Base-by-base conservation (phyloP, 2,797 vertebrate species). In the Scleropages formosus region DNA sequence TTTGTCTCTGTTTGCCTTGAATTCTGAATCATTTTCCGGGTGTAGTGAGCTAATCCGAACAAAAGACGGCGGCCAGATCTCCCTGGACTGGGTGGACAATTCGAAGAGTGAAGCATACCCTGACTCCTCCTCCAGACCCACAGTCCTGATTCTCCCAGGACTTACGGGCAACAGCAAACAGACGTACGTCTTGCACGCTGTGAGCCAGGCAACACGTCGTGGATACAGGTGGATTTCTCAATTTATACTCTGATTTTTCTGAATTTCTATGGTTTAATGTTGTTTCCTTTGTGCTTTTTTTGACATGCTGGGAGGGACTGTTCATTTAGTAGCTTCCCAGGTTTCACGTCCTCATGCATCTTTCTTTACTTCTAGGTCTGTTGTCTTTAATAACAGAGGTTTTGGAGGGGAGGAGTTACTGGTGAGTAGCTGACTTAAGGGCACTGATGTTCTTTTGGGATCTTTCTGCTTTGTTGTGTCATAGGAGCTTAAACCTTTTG, bases 301-400 rank as follows among this genome's bases (percentile, higher is more conserved):
- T 4, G 6, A 20, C 18, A 16, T 59, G 16, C n/a, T 8, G 58
- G 58, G 58, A 60, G 16, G 20, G 58, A 8, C 1, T 60, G 16
- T 0, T n/a, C 12, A 18, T 60, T 1, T 18, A 16, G n/a, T 20
- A 61, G 18, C 24, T n/a, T 61, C 61, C 61, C 8, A n/a, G 22
- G 22, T 18, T 8, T 1, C 18, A 59, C 24, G 6, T 9, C 18
- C 9, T 24, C 39, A 31, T 39, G 31, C 31, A 8, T 75, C 27
- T 26, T 22, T 73, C n/a, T 64, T 80, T 75, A 77, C 64, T 75
- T 72, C 27, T 70, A 95, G 95, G 85, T 91, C 92, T 72, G 93
- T 92, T 10, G 91, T 95, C 16, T 93, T 95, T 85, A 95, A 94
- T 81, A 94, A 94, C 86, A 82, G 92, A 61, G 94, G 94, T 6